A percentile compares a stretch with the other conserved stretches of the same genome.
Evolutionary conservation across 37 sponge, comb jelly and placozoan genomes (phyloP).

Genomic region (Diacarnus erythraeanus): DNA sequence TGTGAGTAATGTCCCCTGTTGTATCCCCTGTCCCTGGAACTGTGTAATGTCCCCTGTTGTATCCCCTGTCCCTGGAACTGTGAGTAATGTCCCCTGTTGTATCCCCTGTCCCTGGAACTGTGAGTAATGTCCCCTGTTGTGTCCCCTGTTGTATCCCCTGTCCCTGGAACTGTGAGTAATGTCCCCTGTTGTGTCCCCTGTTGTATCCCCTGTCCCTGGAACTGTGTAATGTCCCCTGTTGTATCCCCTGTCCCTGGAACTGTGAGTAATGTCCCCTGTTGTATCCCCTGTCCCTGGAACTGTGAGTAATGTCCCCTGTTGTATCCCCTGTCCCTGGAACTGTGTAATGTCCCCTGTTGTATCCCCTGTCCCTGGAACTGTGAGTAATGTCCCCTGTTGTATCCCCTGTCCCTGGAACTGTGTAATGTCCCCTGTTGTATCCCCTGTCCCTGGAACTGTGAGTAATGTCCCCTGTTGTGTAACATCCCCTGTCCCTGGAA

Average conservation of each 20-base stretch:
- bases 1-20: slow-evolving; percentile 41
- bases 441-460: slow-evolving; percentile 73
- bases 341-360: slow-evolving; percentile 49
- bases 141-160: slow-evolving; percentile 24
- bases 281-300: slow-evolving; percentile 68
- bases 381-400: slow-evolving; percentile 38
- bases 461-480: slow-evolving; percentile 16
- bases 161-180: slow-evolving; percentile 77
- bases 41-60: slow-evolving; percentile 49
- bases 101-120: slow-evolving; percentile 69
- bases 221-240: slow-evolving; percentile 39
- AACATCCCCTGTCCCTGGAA: slow-evolving; percentile 67
- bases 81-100: slow-evolving; percentile 38
- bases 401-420: slow-evolving; percentile 69
- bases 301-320: slow-evolving; percentile 41
- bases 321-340: slow-evolving; percentile 68
- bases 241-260: slow-evolving; percentile 71
- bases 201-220: slow-evolving; percentile 66
- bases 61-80: slow-evolving; percentile 69
- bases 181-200: no score
- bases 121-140: no score
- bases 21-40: slow-evolving; percentile 68
- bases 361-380: slow-evolving; percentile 69
- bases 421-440: slow-evolving; percentile 38
- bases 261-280: slow-evolving; percentile 41